phyloP scores from a whole-genome alignment of 2,113 vertebrate genomes.

The Hemiprocne comata region DNA sequence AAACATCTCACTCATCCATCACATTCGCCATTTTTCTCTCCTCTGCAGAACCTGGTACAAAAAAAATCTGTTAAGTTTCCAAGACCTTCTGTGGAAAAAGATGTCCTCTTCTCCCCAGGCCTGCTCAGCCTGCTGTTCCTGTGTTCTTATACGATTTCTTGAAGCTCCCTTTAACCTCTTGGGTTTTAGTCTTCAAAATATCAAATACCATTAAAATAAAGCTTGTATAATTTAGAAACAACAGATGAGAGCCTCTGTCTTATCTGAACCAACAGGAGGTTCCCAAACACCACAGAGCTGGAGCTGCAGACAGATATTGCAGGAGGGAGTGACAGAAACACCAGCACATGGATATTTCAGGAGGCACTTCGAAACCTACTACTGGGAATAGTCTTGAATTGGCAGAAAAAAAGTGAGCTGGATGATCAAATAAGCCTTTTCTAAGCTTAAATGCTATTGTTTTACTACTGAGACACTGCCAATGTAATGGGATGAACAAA shows the following conservation, averaged over 20 bases:
- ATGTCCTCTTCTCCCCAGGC: neutral
- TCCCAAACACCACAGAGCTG: neutral
- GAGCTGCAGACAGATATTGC: neutral
- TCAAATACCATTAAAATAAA: neutral
- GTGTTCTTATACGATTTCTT: neutral
- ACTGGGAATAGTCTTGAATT: neutral
- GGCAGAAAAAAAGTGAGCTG: neutral
- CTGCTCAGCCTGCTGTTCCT: neutral
- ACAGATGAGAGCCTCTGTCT: neutral
- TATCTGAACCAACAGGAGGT: neutral
- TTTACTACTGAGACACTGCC: constrained; percentile 9
- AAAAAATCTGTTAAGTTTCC: neutral
- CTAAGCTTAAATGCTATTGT: neutral
- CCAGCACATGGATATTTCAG: neutral
- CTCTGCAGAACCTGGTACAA: neutral
- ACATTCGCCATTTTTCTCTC: neutral
- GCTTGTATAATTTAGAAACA: neutral
- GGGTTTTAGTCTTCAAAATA: neutral
- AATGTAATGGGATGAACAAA: neutral
- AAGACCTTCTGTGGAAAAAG: neutral
- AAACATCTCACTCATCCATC: neutral
- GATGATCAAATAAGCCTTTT: neutral
- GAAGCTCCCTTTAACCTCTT: neutral
- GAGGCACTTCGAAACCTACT: neutral
- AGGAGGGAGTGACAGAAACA: neutral